Percentiles rank a stretch among this genome's conserved stretches.
Conservation (phyloP, 2,113 vertebrate genomes). For the Meriones unguiculatus region DNA sequence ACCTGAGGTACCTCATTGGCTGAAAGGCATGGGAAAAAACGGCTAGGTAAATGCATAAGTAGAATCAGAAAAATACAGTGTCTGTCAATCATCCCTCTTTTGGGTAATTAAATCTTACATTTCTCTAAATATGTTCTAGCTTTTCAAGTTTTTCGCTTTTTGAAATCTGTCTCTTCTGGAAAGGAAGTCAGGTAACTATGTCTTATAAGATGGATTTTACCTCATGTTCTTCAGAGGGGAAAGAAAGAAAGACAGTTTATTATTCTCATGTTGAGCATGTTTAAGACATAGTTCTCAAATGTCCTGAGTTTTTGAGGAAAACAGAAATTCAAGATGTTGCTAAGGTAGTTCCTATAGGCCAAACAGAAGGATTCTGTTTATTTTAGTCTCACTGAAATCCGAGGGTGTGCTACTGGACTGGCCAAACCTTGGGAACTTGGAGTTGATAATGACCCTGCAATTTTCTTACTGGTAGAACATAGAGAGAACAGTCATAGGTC, state of each 20-base stretch:
- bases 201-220: not conserved
- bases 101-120: not conserved
- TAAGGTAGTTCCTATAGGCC: not conserved
- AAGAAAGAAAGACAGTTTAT: not conserved
- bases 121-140: conserved; percentile 4
- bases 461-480: not conserved
- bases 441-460: not conserved
- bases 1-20: not conserved
- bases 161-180: conserved; percentile 28
- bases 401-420: not conserved
- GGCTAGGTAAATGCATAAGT: not conserved
- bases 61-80: not conserved
- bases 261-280: not conserved
- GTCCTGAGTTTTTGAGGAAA: not conserved
- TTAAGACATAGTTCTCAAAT: not conserved
- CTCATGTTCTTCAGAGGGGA: not conserved
- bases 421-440: not conserved
- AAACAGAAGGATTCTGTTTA: not conserved
- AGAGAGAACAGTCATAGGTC: not conserved
- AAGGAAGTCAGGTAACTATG: conserved; percentile 6
- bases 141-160: not conserved
- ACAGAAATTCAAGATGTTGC: not conserved
- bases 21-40: not conserved
- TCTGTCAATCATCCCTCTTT: not conserved
- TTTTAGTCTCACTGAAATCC: not conserved